Evolutionary conservation across 2,797 vertebrate species (phyloP), one percentile per base, ranked within the genome.

Genomic region (Naso thynnoides): DNA sequence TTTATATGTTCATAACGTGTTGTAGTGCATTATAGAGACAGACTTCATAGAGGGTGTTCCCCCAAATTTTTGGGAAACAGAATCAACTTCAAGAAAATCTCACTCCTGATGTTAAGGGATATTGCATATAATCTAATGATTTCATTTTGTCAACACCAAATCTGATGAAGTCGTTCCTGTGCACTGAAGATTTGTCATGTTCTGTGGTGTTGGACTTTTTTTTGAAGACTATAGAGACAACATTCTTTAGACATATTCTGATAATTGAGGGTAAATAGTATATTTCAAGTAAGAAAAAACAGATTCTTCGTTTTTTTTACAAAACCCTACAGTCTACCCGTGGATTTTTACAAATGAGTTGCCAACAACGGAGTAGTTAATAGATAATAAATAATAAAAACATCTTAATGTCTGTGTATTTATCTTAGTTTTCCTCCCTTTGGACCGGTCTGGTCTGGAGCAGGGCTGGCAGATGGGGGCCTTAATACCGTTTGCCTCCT

Each of bases 401-500:
- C n/a, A n/a, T n/a, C n/a, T n/a, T n/a, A n/a, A n/a, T n/a, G n/a
- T n/a, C n/a, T n/a, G n/a, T n/a, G n/a, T n/a, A n/a, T n/a, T n/a
- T n/a, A n/a, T n/a, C n/a, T n/a, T n/a, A 2, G 8, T 45, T 70
- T 3, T 64, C 27, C 21, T 76, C 39, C 48, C 64, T 4, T 78
- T 33, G 63, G 78, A 78, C 82, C 23, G 16, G 81, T 84, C 64
- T 84, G 68, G 63, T 83, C 76, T 78, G 81, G 79, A 86, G 76
- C 70, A 33, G 64, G 67, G 69, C 60, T 84, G 83, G 68, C 85
- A 88, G 86, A 91, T 91, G 86, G 85, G 73, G 79, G 73, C 73
- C 78, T 76, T 88, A 81, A 81, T 78, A 78, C 78, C 81, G 80
- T 85, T 85, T 90, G 91, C 81, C 86, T 87, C 82, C 84, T 85